Conservation (phyloP, 2,113 vertebrate species). For the Cololabis saira region DNA sequence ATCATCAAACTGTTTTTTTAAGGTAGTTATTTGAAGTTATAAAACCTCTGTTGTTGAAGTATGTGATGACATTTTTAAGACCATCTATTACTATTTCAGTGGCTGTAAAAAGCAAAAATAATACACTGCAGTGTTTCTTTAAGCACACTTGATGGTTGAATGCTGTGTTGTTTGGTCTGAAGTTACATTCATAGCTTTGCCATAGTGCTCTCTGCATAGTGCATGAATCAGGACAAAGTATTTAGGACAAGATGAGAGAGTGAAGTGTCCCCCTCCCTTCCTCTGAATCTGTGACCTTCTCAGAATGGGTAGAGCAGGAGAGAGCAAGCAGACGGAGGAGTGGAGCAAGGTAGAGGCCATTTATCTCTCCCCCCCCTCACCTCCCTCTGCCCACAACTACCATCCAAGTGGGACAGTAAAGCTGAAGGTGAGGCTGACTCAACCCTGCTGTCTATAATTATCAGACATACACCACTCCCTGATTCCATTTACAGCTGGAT, state of each 20-base stretch:
- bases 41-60: too few relatives aligned
- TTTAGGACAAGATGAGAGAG: constrained; percentile 50
- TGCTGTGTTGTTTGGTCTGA: not conserved
- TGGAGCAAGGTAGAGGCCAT: constrained; percentile 58
- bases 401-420: constrained; percentile 51
- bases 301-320: constrained; percentile 61
- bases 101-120: too few relatives aligned
- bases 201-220: constrained; percentile 26
- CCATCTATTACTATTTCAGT: too few relatives aligned
- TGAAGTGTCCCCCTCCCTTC: constrained; percentile 25
- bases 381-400: constrained; percentile 6
- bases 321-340: constrained; percentile 31
- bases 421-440: constrained; percentile 71
- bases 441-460: constrained; percentile 38
- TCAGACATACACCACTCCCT: not conserved
- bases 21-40: too few relatives aligned
- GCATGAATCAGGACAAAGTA: constrained; percentile 60
- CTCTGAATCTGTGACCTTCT: constrained; percentile 65
- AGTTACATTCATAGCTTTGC: not conserved
- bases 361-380: constrained; percentile 55
- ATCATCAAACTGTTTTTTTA: too few relatives aligned
- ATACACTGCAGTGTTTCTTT: not conserved
- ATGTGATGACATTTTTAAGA: too few relatives aligned
- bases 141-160: constrained; percentile 7
- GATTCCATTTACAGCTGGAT: constrained; percentile 2